These are phyloP conservation scores for Megaptera novaeangliae DNA, from an alignment of 2,113 vertebrate genomes.

Conservation along the genomic window DNA sequence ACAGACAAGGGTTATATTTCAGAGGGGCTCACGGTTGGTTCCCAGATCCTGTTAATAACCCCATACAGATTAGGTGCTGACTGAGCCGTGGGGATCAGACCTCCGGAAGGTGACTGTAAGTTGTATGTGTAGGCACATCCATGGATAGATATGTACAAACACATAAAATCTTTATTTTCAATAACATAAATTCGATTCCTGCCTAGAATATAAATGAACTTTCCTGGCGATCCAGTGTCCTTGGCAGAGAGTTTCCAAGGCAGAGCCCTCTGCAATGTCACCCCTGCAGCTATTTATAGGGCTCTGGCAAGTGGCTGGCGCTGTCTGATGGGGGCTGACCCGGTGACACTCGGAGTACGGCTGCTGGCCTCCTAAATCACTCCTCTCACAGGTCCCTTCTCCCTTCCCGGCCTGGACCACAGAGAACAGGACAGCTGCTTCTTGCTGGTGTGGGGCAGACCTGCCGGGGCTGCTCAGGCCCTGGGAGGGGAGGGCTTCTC, in stretches of 20 bases:
- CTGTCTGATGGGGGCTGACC: neutral
- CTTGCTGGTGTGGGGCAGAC: neutral
- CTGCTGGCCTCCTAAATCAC: neutral
- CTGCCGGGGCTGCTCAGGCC: accelerated
- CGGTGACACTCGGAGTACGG: neutral
- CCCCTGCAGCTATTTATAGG: slow-evolving; percentile 51
- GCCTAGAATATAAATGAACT: slow-evolving; percentile 55
- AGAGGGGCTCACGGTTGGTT: neutral
- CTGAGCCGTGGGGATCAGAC: neutral
- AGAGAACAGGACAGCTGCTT: neutral
- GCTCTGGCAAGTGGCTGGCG: neutral
- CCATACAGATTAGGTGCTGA: neutral
- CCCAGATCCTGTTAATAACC: neutral
- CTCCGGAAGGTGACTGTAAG: neutral
- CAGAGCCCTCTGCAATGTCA: neutral
- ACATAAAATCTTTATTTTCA: slow-evolving; percentile 53
- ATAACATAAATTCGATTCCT: slow-evolving; percentile 21
- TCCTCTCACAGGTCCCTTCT: neutral
- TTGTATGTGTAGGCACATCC: slow-evolving; percentile 36
- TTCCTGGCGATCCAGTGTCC: neutral
- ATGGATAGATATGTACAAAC: neutral
- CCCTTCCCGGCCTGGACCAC: neutral
- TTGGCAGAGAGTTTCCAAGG: neutral
- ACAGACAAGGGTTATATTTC: slow-evolving; percentile 52
- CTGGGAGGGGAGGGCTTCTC: neutral